These are phyloP conservation scores for Aphyosemion australe DNA, from an alignment of 2,113 vertebrate genomes.

Conservation along the genomic window DNA sequence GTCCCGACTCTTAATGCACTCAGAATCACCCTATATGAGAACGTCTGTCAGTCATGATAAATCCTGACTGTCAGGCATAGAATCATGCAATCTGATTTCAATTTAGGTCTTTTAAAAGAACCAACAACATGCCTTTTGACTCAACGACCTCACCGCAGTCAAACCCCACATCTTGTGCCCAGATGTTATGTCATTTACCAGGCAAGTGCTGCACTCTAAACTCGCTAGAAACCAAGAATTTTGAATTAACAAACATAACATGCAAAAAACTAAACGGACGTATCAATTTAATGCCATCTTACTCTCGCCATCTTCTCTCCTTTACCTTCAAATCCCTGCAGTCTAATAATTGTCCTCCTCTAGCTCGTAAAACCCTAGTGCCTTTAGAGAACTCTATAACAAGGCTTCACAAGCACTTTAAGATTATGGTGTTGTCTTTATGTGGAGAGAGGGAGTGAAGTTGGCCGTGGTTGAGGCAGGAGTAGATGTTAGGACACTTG, in stretches of 20 bases:
- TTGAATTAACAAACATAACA: slow-evolving; percentile 43
- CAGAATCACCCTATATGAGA: not conserved
- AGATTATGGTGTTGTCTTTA: slow-evolving; percentile 73
- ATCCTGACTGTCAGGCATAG: slow-evolving; percentile 13
- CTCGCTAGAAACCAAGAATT: slow-evolving; percentile 41
- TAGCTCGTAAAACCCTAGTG: slow-evolving; percentile 66
- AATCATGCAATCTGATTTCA: slow-evolving; percentile 37
- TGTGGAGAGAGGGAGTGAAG: slow-evolving; percentile 50
- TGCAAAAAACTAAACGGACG: slow-evolving; percentile 28
- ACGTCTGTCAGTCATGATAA: slow-evolving; percentile 11
- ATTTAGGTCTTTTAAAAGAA: slow-evolving; percentile 55
- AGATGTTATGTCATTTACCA: slow-evolving; percentile 52
- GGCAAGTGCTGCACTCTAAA: slow-evolving; percentile 26
- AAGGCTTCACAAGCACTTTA: slow-evolving; percentile 73
- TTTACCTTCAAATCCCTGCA: slow-evolving; percentile 48
- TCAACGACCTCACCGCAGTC: slow-evolving; percentile 20
- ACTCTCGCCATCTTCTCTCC: slow-evolving; percentile 19
- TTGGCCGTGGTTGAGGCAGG: slow-evolving; percentile 41
- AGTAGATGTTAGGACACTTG: slow-evolving; percentile 18
- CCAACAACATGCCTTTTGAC: slow-evolving; percentile 43
- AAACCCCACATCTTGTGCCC: slow-evolving; percentile 57
- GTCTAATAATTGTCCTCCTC: slow-evolving; percentile 66
- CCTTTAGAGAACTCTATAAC: slow-evolving; percentile 79
- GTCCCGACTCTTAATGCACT: slow-evolving; percentile 9
- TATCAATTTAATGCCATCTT: slow-evolving; percentile 29